Base-by-base conservation (phyloP, 2,797 vertebrate genomes). In the Mus spretus region DNA sequence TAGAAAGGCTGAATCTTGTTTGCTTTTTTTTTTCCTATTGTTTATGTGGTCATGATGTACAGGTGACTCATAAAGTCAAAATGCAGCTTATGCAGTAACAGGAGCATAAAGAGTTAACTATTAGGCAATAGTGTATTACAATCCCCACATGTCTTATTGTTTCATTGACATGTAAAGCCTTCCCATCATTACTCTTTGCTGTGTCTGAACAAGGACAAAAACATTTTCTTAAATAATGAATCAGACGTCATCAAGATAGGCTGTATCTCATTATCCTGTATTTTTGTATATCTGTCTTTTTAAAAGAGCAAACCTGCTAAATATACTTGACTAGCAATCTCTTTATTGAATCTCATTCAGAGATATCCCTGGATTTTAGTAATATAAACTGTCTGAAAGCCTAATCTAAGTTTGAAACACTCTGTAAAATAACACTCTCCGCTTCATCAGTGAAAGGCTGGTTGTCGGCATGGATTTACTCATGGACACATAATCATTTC, bases 221-320 rank as follows among this genome's bases (percentile, higher is more conserved):
- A 67, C 24, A 31, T 81, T 93, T 91, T 94, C 26, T 72, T 40
- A 0, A 87, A 88, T 80, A 83, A 24, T 9, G 28, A 97, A 91
- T 92, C 55, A 74, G 96, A 80, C 90, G 97, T 98, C 97, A 97
- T 95, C 98, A 97, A 98, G 96, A 98, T 95, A 97, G 96, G 90
- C 94, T 97, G 89, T 96, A 98, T 98, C 95, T 97, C n/a, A 97
- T 96, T 98, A 95, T 97, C 96, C 96, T 98, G 95, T 98, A 98
- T 97, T 97, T 98, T 61, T 50, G 24, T 55, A 20, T 97, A 97
- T 92, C 94, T 97, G 77, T 93, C 31, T 63, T 44, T 75, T 44
- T 31, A 17, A 34, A 34, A 61, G 37, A 83, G 59, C 8, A 67
- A 67, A 50, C 6, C 44, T 67, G 6, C 6, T 19, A 77, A 97